These are phyloP conservation scores for Phaedon cochleariae DNA, from an alignment of 2,888 invertebrate genomes.

Conservation along the genomic window DNA sequence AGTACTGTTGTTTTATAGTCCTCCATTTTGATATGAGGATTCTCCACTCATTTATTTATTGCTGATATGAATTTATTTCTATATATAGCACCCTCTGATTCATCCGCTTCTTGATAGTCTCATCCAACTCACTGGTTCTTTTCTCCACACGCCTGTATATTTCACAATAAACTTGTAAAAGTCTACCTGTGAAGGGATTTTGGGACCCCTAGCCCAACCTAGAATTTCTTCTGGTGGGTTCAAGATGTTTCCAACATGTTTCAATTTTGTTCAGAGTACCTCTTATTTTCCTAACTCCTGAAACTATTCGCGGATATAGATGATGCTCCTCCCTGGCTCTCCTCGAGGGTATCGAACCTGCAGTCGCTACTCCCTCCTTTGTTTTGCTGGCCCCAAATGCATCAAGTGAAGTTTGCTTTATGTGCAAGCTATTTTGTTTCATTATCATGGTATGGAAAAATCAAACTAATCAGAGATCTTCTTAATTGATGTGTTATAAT, in stretches of 20 bases:
- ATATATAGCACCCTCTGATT: not conserved
- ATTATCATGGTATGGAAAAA: not conserved
- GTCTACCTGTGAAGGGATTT: not conserved
- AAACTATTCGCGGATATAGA: not conserved
- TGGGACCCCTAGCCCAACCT: slow-evolving; percentile 19
- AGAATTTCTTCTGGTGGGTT: slow-evolving; percentile 13
- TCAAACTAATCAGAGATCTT: not conserved
- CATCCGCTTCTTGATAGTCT: not conserved
- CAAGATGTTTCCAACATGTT: slow-evolving; percentile 8
- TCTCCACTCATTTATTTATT: slow-evolving; percentile 39
- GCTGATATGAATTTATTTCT: slow-evolving; percentile 38
- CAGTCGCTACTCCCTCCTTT: slow-evolving; percentile 3
- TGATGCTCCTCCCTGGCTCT: not conserved
- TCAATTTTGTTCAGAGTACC: not conserved
- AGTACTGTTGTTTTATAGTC: slow-evolving; percentile 38
- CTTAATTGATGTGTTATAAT: not conserved
- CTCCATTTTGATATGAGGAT: slow-evolving; percentile 45
- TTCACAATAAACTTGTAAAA: not conserved
- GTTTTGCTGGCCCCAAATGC: not conserved
- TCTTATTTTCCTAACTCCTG: not conserved
- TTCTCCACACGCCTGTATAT: not conserved
- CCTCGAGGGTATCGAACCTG: slow-evolving; percentile 21
- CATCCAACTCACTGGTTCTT: not conserved
- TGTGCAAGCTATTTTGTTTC: not conserved
- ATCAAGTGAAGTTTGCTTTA: not conserved